phyloP scores from a whole-genome alignment of 2,888 invertebrate species.

The Gerosis bhagava region DNA sequence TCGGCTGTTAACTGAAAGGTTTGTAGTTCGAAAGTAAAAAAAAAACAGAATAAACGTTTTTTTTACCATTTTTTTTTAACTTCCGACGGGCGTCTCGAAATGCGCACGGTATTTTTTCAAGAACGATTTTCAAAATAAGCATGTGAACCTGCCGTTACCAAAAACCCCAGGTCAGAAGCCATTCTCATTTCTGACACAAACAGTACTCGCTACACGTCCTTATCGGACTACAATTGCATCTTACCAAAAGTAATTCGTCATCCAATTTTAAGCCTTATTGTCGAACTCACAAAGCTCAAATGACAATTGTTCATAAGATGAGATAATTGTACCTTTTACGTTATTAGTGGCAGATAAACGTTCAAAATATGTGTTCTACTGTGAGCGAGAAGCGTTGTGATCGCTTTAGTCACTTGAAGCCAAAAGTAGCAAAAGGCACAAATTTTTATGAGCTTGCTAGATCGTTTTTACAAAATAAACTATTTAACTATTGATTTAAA shows the following conservation, averaged over 20 bases:
- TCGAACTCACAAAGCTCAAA: background rate
- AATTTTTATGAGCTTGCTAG: no score
- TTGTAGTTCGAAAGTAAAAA: no score
- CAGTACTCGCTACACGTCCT: constrained; percentile 44
- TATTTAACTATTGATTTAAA: no score
- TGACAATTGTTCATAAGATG: background rate
- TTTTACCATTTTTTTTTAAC: no score
- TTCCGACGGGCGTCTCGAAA: no score
- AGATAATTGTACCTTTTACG: constrained; percentile 24
- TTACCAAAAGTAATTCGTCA: constrained; percentile 3
- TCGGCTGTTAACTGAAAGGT: no score
- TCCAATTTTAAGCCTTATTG: constrained; percentile 6
- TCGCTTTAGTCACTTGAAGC: no score
- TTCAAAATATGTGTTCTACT: background rate
- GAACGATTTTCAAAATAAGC: no score
- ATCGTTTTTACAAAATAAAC: no score
- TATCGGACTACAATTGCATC: constrained; percentile 33
- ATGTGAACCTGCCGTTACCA: constrained; percentile 40
- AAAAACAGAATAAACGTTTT: no score
- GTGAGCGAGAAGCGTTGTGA: background rate
- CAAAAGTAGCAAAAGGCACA: no score
- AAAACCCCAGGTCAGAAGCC: constrained; percentile 43
- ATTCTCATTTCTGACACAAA: constrained; percentile 51
- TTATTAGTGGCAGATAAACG: constrained; percentile 21
- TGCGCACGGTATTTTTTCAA: no score